A percentile compares a stretch with the other conserved stretches of the same genome.
Evolutionary conservation across 1,140 invertebrate genomes (phyloP).

Genomic region (Sycobia sp.): DNA sequence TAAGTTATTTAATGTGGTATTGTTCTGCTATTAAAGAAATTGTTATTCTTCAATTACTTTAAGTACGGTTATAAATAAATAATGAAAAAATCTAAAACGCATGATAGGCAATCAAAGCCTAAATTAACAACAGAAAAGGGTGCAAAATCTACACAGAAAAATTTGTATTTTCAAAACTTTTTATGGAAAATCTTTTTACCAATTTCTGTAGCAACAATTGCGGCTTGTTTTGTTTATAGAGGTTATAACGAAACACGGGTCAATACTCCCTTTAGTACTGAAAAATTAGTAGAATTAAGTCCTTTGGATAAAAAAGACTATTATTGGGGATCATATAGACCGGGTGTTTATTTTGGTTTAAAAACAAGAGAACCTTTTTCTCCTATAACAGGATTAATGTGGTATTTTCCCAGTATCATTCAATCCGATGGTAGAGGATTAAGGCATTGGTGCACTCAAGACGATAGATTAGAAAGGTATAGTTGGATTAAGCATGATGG

Average conservation of each 20-base stretch:
- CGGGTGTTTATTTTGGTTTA: slow-evolving; percentile 87
- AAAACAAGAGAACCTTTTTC: slow-evolving; percentile 88
- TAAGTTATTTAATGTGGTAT: no score
- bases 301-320: slow-evolving; percentile 76
- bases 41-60: no score
- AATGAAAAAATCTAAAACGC: slow-evolving; percentile 14
- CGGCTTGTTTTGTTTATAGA: slow-evolving; percentile 76
- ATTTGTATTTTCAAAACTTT: slow-evolving; percentile 5
- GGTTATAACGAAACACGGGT: slow-evolving; percentile 87
- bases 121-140: background rate
- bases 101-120: slow-evolving; percentile 14
- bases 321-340: slow-evolving; percentile 93
- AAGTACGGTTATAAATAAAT: background rate
- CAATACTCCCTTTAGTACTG: slow-evolving; percentile 80
- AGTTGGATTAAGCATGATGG: slow-evolving; percentile 95
- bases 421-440: slow-evolving; percentile 69
- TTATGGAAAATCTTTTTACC: slow-evolving; percentile 9
- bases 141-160: background rate
- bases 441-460: slow-evolving; percentile 93
- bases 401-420: slow-evolving; percentile 82
- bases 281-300: slow-evolving; percentile 72
- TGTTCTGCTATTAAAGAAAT: no score
- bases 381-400: slow-evolving; percentile 92
- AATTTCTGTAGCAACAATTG: slow-evolving; percentile 60
- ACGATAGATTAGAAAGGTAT: slow-evolving; percentile 78